Evolutionary conservation across 1,140 invertebrate genomes (phyloP).

Genomic region (Meloidogyne chitwoodi): DNA sequence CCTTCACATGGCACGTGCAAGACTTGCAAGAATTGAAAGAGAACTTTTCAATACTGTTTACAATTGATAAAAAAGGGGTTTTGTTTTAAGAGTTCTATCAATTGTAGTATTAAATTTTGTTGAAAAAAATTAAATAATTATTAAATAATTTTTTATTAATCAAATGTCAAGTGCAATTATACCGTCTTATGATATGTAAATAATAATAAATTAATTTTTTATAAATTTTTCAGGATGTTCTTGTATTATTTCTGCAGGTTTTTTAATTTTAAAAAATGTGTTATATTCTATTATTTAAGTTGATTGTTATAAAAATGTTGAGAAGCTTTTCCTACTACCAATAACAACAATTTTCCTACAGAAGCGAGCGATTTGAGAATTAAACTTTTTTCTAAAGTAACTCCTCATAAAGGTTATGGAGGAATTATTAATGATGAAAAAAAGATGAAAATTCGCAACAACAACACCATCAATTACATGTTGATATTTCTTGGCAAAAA

Average conservation of each 20-base stretch:
- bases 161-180: too few relatives aligned
- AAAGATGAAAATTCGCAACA: neutral
- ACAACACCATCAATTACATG: conserved; percentile 47
- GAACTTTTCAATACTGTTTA: too few relatives aligned
- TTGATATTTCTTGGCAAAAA: conserved; percentile 59
- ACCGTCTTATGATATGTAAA: too few relatives aligned
- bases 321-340: neutral
- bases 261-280: neutral
- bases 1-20: too few relatives aligned
- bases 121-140: too few relatives aligned
- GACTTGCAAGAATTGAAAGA: too few relatives aligned
- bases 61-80: too few relatives aligned
- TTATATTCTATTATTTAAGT: neutral
- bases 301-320: conserved; percentile 11
- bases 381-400: conserved; percentile 48
- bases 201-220: neutral
- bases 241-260: conserved; percentile 5
- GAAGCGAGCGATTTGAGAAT: conserved; percentile 57
- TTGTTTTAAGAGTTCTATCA: too few relatives aligned
- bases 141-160: too few relatives aligned
- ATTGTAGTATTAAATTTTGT: too few relatives aligned
- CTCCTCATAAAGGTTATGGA: conserved; percentile 1
- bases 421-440: neutral
- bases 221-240: conserved; percentile 10
- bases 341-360: conserved; percentile 2